phyloP scores from a whole-genome alignment of 2,113 vertebrate genomes.

The Anas platyrhynchos region DNA sequence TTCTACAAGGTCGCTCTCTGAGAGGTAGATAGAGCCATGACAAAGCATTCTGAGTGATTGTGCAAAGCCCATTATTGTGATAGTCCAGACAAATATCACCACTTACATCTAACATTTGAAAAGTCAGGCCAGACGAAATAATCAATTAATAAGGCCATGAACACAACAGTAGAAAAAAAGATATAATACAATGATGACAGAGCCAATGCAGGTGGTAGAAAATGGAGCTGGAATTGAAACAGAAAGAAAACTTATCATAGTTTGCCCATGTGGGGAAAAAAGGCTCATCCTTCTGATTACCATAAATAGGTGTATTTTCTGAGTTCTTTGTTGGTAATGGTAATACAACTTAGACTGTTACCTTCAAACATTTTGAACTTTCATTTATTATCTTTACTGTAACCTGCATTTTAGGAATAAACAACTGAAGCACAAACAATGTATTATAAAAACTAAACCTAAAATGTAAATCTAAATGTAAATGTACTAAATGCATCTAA shows the following conservation, averaged over 20 bases:
- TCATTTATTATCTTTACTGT: not conserved
- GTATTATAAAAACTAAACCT: not conserved
- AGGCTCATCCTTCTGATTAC: not conserved
- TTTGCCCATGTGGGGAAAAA: not conserved
- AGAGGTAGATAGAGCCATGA: slow-evolving; percentile 7
- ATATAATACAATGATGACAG: not conserved
- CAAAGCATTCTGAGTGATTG: slow-evolving; percentile 22
- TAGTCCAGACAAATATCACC: slow-evolving; percentile 63
- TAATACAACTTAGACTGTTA: not conserved
- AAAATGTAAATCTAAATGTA: too few relatives aligned
- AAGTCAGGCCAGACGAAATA: slow-evolving; percentile 52
- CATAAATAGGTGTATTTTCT: slow-evolving; percentile 17
- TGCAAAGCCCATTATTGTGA: slow-evolving; percentile 44
- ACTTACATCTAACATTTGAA: slow-evolving; percentile 58
- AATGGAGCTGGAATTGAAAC: slow-evolving; percentile 19
- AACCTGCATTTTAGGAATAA: not conserved
- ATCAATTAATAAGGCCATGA: slow-evolving; percentile 58
- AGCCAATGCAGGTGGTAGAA: not conserved
- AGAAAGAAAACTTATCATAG: not conserved
- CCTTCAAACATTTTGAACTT: slow-evolving; percentile 1
- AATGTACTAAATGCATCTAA: too few relatives aligned
- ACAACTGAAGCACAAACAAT: not conserved
- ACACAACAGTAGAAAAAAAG: slow-evolving; percentile 46
- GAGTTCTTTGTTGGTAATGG: not conserved
- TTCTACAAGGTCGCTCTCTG: slow-evolving; percentile 14